Conservation (phyloP, 53 echinoderm and acorn worm species). For the Hippasteria phrygiana region DNA sequence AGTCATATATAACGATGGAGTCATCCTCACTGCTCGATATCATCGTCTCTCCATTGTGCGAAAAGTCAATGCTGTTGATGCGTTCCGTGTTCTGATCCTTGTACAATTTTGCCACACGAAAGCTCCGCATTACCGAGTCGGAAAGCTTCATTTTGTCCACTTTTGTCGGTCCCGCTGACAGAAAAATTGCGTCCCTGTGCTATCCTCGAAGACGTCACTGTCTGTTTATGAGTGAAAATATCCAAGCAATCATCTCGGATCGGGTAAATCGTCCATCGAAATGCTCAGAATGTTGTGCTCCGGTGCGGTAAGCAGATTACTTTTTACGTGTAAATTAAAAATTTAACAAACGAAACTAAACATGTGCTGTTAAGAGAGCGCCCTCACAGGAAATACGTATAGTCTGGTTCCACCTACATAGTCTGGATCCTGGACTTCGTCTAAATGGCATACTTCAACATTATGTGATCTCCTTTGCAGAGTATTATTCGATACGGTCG, state of each 20-base stretch:
- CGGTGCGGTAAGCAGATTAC: no score
- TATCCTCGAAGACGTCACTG: not conserved
- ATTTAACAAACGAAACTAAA: not conserved
- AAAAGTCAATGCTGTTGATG: constrained; percentile 98
- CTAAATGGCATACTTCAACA: not conserved
- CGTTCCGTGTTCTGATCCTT: constrained; percentile 98
- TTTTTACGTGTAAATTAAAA: not conserved
- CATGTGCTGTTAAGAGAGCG: not conserved
- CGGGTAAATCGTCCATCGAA: not conserved
- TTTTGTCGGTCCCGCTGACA: not conserved
- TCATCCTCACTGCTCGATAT: constrained; percentile 99
- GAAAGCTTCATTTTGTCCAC: constrained; percentile 92
- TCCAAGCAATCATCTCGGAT: not conserved
- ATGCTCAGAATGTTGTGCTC: not conserved
- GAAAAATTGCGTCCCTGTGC: not conserved
- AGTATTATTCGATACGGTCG: no score
- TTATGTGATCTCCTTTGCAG: not conserved
- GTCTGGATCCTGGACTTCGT: not conserved
- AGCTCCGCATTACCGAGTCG: constrained; percentile 94
- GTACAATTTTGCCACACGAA: constrained; percentile 95
- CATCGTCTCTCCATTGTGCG: constrained; percentile 97
- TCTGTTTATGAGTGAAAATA: not conserved
- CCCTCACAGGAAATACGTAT: not conserved
- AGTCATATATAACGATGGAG: constrained; percentile 98
- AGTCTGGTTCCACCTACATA: not conserved